Base-by-base conservation (phyloP, 2,113 vertebrate species). In the Atractosteus spatula region DNA sequence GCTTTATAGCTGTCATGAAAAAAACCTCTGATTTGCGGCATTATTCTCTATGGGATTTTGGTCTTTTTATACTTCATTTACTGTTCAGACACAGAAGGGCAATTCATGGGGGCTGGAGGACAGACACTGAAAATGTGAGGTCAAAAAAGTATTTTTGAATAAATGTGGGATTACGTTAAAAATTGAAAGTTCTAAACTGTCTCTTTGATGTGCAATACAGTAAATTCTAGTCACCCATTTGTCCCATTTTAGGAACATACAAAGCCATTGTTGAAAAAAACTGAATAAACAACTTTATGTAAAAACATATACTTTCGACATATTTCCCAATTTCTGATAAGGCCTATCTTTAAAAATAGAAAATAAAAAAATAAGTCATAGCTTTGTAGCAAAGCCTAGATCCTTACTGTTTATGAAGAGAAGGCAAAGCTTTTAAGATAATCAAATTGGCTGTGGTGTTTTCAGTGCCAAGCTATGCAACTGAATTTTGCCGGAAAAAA, bases 31-130 rank as follows among this genome's bases (percentile, higher is more conserved):
- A 10, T 59, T 59, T 59, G 5, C n/a, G 57, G 4, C 8, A 13
- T 68, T 29, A 13, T 66, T 66, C 44, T 66, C 42, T 43, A 44
- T 6, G 51, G 66, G 66, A 55, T 16, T 68, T 51, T 59, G 12
- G 12, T 59, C 47, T 55, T 17, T 68, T 68, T 68, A 44, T 55
- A 45, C 51, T 68, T 12, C 51, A 68, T 68, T 55, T 54, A 68
- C 14, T 68, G 45, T 8, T 17, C n/a, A 55, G 44, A 3, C 12
- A 68, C 17, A 29, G 66, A 4, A 54, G 14, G n/a, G 66, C 66
- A 14, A 29, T 8, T 5, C 8, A 54, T n/a, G n/a, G 29, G 29
- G 16, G 17, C 10, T 41, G 16, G 4, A 68, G 5, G 14, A 11
- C n/a, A 16, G 57, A 59, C 12, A 11, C 57, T 59, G n/a, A 44